Evolutionary conservation across 2,797 vertebrate species (phyloP), one percentile per base, ranked within the genome.

Genomic region (Lutjanus campechanus): DNA sequence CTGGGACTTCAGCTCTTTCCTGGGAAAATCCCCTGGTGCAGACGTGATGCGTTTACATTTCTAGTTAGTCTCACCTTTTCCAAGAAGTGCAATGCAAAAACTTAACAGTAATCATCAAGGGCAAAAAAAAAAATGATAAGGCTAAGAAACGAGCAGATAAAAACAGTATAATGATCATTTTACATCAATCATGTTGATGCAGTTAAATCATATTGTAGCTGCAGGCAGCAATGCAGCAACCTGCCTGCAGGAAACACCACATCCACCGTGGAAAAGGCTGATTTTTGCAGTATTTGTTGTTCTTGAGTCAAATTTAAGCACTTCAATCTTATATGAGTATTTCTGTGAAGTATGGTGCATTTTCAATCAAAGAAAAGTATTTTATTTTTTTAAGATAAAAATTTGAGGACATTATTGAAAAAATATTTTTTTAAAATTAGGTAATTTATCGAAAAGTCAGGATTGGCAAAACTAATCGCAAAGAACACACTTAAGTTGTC

Each of bases 21-120:
- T 15, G 0, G 43, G 13, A 36, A 56, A 76, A 43, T 40, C 29
- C 55, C 16, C 12, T 3, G 9, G 8, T 60, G 47, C 70, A 64
- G 60, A 50, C 3, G 1, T 54, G 69, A 76, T 70, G 58, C 61
- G 64, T 73, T 79, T 75, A 78, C 50, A 63, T 73, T 62, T 46
- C 68, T 22, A 46, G 1, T 72, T 11, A 4, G 43, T 47, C 22
- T 74, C 54, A 68, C 25, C 56, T 44, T 65, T 20, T 44, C 58
- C 66, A 61, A 12, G 46, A 78, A 60, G 50, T 66, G 7, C 41
- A 51, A 13, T 41, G 16, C 10, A 75, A 44, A 60, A n/a, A 22
- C 16, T 47, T 13, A 62, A 20, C 49, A 56, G 16, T 58, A 58
- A 50, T 43, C 29, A 56, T 60, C 19, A 36, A 5, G 29, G 29